Percentiles rank a stretch among this genome's conserved stretches.
These are phyloP conservation scores for Oncorhynchus mykiss DNA, from an alignment of 2,113 vertebrate species.

Conservation along the genomic window DNA sequence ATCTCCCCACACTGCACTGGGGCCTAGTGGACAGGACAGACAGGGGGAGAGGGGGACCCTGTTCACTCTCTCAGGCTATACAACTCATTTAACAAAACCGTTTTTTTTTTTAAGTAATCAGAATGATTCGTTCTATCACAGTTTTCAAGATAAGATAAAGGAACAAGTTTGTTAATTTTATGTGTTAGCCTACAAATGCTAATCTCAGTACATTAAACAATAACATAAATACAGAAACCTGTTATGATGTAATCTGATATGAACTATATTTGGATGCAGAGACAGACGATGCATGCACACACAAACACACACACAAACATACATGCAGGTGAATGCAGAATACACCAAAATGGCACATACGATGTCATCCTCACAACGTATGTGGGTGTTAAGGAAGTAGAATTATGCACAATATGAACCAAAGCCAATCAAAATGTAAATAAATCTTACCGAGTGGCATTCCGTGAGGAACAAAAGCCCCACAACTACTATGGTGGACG, in stretches of 20 bases:
- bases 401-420: too few species aligned
- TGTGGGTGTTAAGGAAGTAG: too few species aligned
- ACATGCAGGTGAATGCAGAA: neutral
- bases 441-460: neutral
- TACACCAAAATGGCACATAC: neutral
- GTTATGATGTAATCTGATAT: too few species aligned
- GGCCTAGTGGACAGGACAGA: slow-evolving; percentile 26
- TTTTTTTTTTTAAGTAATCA: neutral
- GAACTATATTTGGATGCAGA: too few species aligned
- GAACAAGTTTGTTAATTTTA: neutral
- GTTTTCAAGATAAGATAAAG: neutral
- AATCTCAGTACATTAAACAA: too few species aligned
- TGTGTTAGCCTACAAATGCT: neutral
- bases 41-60: neutral
- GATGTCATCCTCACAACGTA: neutral
- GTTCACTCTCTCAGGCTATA: neutral
- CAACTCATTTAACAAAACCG: too few species aligned
- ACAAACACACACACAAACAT: neutral
- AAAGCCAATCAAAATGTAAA: neutral
- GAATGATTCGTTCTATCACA: neutral
- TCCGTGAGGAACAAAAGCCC: neutral
- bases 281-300: too few species aligned
- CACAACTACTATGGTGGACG: neutral
- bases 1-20: slow-evolving; percentile 49
- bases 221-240: too few species aligned